Conservation (phyloP, 2,113 vertebrate species). For the Macquaria australasica region DNA sequence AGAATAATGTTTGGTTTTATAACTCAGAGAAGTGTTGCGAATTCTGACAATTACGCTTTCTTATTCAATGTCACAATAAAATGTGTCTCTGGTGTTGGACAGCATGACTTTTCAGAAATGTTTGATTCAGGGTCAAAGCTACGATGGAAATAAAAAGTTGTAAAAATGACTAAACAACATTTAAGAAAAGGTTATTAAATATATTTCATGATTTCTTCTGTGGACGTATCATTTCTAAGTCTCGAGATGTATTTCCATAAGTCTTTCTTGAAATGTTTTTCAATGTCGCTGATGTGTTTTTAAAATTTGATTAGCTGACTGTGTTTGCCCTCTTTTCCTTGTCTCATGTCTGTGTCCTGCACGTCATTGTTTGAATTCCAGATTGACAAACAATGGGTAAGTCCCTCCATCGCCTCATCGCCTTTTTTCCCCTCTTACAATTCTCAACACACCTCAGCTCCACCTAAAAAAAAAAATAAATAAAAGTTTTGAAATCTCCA, state of each 20-base stretch:
- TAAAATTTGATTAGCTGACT: conserved; percentile 16
- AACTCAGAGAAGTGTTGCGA: neutral
- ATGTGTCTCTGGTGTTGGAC: neutral
- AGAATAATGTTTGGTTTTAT: neutral
- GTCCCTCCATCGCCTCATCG: conserved; percentile 74
- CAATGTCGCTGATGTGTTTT: neutral
- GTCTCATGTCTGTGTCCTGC: conserved; percentile 73
- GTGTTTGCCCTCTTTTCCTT: conserved; percentile 38
- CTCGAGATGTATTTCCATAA: neutral
- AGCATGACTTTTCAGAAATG: neutral
- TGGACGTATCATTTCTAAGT: neutral
- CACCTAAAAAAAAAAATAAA: too few relatives aligned
- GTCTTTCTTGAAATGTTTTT: neutral
- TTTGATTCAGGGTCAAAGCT: conserved; percentile 19
- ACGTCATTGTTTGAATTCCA: conserved; percentile 84
- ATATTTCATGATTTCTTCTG: neutral
- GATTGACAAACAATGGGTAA: conserved; percentile 96
- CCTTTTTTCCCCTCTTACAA: neutral
- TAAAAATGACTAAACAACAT: neutral
- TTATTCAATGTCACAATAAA: neutral
- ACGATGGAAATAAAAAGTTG: neutral
- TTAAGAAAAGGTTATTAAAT: too few relatives aligned
- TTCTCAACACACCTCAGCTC: neutral
- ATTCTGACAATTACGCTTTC: neutral
- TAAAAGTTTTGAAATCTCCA: neutral